These are phyloP conservation scores for Haemorhous mexicanus DNA, from an alignment of 2,113 vertebrate genomes.

Conservation along the genomic window DNA sequence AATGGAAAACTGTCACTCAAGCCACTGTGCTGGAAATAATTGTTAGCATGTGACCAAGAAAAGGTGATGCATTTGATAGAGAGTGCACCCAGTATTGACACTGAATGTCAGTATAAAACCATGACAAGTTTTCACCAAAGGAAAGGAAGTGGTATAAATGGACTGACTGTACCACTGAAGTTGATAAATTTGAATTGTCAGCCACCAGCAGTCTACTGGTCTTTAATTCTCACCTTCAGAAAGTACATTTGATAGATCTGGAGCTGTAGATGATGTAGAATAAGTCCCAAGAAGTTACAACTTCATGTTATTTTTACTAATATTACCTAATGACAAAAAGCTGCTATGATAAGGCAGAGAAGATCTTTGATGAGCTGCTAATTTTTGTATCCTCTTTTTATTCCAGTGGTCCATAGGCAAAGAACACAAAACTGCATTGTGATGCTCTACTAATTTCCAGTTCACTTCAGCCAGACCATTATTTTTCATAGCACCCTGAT, in stretches of 20 bases:
- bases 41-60: neutral
- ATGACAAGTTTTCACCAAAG: neutral
- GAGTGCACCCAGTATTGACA: neutral
- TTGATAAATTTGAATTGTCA: neutral
- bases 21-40: neutral
- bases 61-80: neutral
- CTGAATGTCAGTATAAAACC: neutral
- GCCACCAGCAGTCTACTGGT: neutral
- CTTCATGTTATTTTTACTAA: neutral
- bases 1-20: conserved; percentile 6
- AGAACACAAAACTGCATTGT: neutral
- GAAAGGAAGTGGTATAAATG: neutral
- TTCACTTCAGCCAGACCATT: neutral
- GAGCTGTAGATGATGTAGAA: neutral
- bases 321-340: neutral
- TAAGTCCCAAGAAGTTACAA: neutral
- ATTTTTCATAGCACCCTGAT: neutral
- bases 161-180: neutral
- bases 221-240: neutral
- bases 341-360: neutral
- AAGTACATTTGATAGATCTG: neutral
- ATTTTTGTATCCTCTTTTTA: neutral
- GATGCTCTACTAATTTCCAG: neutral
- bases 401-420: neutral
- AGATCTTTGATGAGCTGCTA: neutral